Evolutionary conservation across 1,140 invertebrate genomes (phyloP), one percentile per base, ranked within the genome.

Genomic region (Tachypleus tridentatus): DNA sequence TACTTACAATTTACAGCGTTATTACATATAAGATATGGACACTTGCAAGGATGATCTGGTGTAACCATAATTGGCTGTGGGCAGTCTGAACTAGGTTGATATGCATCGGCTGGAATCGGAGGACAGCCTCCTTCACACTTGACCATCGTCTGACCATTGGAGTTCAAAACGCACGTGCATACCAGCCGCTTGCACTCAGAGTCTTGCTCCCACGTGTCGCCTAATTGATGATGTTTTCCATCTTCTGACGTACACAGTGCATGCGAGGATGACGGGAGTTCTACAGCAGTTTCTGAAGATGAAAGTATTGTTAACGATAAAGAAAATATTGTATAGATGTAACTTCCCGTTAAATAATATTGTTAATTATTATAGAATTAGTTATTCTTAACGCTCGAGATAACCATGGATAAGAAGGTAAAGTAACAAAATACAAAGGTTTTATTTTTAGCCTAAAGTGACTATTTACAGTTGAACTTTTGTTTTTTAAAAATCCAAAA

Each of bases 11-110:
- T 67, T 3, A 64, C 58, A 51, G 65, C 58, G 6, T 72, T 70
- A 62, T 71, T 69, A 62, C 72, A 73, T 9, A 70, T 58, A 4
- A 73, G 65, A 53, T 73, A 72, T 4, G 72, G 72, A 60, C 72
- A 73, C 4, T 65, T 57, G 48, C 71, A 72, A 9, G 71, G 68
- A 49, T 70, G 70, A 52, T 72, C 67, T 3, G 70, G 70, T 5
- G 64, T 72, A 5, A 73, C 60, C 3, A 73, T 29, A 50, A 71
- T n/a, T 48, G 72, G 72, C 49, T 65, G 66, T 9, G 69, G 72
- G 63, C 72, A 73, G 0, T 60, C 61, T 5, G 60, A 48, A n/a
- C 56, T 73, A 3, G 70, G 72, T 50, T 67, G 61, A 3, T 67
- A 60, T 9, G 70, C 67, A 48, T 62, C 61, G 7, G 61, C 53